phyloP scores from a whole-genome alignment of 2,888 invertebrate genomes.

The Heterodera filipjevi region DNA sequence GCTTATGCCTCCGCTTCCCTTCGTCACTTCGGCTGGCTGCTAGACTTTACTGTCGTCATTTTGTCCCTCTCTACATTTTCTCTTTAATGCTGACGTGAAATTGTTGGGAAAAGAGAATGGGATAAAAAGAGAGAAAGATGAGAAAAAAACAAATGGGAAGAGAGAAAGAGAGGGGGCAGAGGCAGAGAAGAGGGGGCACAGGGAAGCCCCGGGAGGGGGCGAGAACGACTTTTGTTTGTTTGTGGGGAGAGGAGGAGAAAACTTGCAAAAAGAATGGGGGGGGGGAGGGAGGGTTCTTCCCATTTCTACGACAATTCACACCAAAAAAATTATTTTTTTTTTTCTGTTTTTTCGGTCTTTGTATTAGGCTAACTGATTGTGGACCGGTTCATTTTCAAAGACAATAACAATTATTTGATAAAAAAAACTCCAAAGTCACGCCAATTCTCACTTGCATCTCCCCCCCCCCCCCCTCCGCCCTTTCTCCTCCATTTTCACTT shows the following conservation, averaged over 20 bases:
- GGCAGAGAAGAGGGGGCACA: background rate
- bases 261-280: background rate
- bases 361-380: too few relatives aligned
- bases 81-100: background rate
- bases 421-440: too few relatives aligned
- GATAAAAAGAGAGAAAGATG: background rate
- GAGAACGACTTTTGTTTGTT: background rate
- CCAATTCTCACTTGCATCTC: too few relatives aligned
- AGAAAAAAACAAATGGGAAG: background rate
- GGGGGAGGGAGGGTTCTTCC: background rate
- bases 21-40: too few relatives aligned
- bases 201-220: background rate
- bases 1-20: too few relatives aligned
- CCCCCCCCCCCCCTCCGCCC: background rate
- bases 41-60: too few relatives aligned
- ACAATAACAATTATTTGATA: too few relatives aligned
- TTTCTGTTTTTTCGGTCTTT: too few relatives aligned
- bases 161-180: background rate
- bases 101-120: background rate
- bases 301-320: background rate
- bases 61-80: too few relatives aligned
- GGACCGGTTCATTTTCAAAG: too few relatives aligned
- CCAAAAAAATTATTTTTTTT: too few relatives aligned
- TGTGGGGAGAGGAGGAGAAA: background rate
- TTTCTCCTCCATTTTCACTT: slow-evolving; percentile 31